A percentile compares a stretch with the other conserved stretches of the same genome.
Evolutionary conservation across 2,797 vertebrate species (phyloP).

Genomic region (Steatocranus sp.): DNA sequence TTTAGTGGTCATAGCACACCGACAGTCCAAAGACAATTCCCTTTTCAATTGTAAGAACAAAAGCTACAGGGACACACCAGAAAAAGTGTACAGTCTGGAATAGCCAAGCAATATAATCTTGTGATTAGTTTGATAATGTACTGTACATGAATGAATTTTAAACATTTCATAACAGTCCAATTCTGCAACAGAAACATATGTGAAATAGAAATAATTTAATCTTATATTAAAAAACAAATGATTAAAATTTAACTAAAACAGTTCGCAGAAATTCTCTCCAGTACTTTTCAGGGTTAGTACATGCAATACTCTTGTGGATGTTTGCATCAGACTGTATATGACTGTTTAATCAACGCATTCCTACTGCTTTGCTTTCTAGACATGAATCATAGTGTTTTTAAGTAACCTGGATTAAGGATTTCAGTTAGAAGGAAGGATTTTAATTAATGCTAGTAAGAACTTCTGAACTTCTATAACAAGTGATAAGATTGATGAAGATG

Average conservation of each 20-base stretch:
- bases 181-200: not conserved
- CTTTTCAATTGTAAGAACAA: not conserved
- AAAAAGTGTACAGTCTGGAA: not conserved
- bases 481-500: not conserved
- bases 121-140: not conserved
- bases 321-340: not conserved
- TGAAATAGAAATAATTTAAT: not conserved
- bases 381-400: not conserved
- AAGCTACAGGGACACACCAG: not conserved
- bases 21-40: not conserved
- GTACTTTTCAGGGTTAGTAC: not conserved
- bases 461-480: not conserved
- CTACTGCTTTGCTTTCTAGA: not conserved
- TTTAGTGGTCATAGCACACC: constrained; percentile 3
- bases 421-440: not conserved
- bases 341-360: not conserved
- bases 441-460: not conserved
- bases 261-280: not conserved
- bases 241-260: not conserved
- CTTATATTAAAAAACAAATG: not conserved
- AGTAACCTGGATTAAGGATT: not conserved
- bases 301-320: not conserved
- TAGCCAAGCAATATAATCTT: not conserved
- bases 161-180: not conserved
- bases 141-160: not conserved